Percentiles rank a stretch among this genome's conserved stretches.
phyloP scores from a whole-genome alignment of 1,140 invertebrate species.

The Calycopis cecrops region DNA sequence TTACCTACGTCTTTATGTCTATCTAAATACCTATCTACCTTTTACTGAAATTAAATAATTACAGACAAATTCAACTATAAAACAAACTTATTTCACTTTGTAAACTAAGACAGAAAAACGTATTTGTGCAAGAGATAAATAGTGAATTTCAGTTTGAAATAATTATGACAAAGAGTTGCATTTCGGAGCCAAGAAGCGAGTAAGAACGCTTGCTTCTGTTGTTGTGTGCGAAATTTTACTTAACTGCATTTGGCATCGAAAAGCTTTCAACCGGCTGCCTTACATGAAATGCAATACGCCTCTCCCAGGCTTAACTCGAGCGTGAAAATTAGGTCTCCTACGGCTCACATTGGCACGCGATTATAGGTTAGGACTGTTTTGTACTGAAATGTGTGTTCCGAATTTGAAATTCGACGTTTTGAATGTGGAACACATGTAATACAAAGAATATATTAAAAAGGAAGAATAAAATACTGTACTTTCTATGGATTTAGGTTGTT shows the following conservation, averaged over 20 bases:
- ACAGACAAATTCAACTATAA: too few species aligned
- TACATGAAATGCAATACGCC: conserved; percentile 9
- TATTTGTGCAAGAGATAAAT: too few species aligned
- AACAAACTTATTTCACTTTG: too few species aligned
- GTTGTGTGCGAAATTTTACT: conserved; percentile 37
- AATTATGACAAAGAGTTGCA: conserved; percentile 1
- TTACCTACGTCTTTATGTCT: too few species aligned
- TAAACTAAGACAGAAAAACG: too few species aligned
- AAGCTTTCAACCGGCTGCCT: conserved; percentile 19
- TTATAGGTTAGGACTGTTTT: background rate
- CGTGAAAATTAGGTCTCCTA: conserved; percentile 29
- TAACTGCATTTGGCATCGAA: conserved; percentile 44
- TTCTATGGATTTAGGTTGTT: too few species aligned
- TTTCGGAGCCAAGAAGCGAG: conserved; percentile 39
- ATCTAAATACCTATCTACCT: too few species aligned
- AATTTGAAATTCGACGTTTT: conserved; percentile 5
- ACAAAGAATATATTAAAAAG: too few species aligned
- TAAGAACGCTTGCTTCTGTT: conserved; percentile 24
- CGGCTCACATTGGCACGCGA: conserved; percentile 5
- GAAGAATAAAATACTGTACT: too few species aligned
- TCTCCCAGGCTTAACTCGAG: conserved; percentile 19
- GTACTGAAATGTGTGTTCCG: background rate
- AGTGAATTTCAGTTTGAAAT: background rate
- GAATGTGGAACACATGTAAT: background rate
- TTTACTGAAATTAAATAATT: too few species aligned